Evolutionary conservation across 2,888 invertebrate species (phyloP).

Genomic region (Lithophane socia): DNA sequence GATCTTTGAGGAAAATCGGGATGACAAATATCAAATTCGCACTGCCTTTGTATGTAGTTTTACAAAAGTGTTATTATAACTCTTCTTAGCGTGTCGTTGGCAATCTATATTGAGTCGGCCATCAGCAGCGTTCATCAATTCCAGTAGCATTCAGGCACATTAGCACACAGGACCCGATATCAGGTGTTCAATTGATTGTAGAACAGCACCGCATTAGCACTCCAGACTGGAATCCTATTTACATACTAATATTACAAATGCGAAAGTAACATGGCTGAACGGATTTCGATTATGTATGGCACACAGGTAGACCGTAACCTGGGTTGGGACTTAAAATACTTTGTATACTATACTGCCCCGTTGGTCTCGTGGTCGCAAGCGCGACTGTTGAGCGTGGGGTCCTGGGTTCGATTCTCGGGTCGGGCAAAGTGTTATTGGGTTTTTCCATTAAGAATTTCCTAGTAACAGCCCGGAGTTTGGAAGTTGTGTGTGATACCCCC

Average conservation of each 20-base stretch:
- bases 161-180: background rate
- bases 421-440: too few relatives aligned
- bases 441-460: too few relatives aligned
- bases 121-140: background rate
- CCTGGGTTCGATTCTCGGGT: too few relatives aligned
- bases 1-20: background rate
- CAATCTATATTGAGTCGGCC: background rate
- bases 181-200: too few relatives aligned
- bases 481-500: too few relatives aligned
- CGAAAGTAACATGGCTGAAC: background rate
- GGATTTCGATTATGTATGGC: background rate
- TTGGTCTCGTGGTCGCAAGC: too few relatives aligned
- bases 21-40: background rate
- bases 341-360: too few relatives aligned
- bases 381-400: too few relatives aligned
- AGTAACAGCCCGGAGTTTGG: too few relatives aligned
- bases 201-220: background rate
- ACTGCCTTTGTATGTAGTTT: background rate
- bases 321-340: too few relatives aligned
- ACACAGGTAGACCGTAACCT: background rate
- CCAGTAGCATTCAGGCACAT: background rate
- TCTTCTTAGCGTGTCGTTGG: background rate
- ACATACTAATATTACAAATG: background rate
- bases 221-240: background rate
- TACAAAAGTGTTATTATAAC: background rate